These are phyloP conservation scores for Rhinopomastus cyanomelas DNA, from an alignment of 2,113 vertebrate species.

Conservation along the genomic window DNA sequence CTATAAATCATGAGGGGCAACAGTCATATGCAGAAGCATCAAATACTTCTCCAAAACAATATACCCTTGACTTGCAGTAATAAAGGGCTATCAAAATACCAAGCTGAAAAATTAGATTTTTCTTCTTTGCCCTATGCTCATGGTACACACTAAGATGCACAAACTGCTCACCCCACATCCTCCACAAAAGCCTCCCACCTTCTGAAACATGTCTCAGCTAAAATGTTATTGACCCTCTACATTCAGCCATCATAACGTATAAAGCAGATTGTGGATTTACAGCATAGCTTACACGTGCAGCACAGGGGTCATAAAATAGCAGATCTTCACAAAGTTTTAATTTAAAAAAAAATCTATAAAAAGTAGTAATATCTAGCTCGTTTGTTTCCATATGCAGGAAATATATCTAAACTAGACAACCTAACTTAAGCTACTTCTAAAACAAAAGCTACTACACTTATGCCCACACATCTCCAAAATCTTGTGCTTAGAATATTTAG, in stretches of 20 bases:
- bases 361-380: not conserved
- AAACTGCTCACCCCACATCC: not conserved
- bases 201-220: not conserved
- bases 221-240: not conserved
- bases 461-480: not conserved
- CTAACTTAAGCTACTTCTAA: not conserved
- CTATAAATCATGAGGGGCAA: not conserved
- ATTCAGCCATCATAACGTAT: not conserved
- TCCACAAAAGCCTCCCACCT: not conserved
- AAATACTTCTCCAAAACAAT: not conserved
- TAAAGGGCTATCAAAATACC: not conserved
- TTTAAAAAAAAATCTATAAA: not conserved
- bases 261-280: not conserved
- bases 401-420: not conserved
- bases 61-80: not conserved
- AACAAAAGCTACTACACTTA: not conserved
- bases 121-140: not conserved
- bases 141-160: not conserved
- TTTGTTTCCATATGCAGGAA: not conserved
- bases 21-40: not conserved
- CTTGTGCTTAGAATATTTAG: not conserved
- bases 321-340: not conserved
- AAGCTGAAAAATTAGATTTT: not conserved
- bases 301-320: rapidly evolving
- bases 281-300: not conserved